Evolutionary conservation across 2,797 vertebrate species (phyloP), one percentile per base, ranked within the genome.

Genomic region (Urophycis tenuis): DNA sequence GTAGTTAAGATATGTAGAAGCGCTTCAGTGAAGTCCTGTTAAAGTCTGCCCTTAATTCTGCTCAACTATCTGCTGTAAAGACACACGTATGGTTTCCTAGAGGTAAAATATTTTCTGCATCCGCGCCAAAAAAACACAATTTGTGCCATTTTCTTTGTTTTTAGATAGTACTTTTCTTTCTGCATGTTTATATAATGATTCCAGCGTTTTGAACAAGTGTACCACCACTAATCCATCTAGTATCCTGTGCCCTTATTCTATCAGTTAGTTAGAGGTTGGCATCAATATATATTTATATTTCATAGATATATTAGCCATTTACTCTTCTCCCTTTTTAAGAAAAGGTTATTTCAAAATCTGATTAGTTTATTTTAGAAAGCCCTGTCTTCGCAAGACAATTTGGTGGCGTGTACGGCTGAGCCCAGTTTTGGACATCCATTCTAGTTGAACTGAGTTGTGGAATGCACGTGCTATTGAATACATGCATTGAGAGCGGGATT

Each of bases 21-120:
- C 35, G 73, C 78, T 75, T 70, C 75, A 71, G 74, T 0, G 78
- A 78, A 34, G 22, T 74, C 29, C 41, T n/a, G 11, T 53, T 41
- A 67, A 76, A 75, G 25, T 73, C 53, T 72, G 71, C 77, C 77
- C 70, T 70, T 77, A 6, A 31, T 77, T 41, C 39, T 41, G 39
- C 39, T 41, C 39, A 41, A 41, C 39, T 41, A 41, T 41, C 4
- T 10, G 81, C 76, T 80, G 78, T 77, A 81, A 91, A 90, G 89
- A 92, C 90, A 92, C 91, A 74, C 88, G 83, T 81, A 85, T 81
- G 88, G 83, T 89, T 89, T 86, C 74, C 75, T 73, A 79, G 33
- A 77, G 77, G 80, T 83, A 85, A 81, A 86, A 86, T 84, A 71
- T 79, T 29, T 81, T 87, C 75, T 72, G 79, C 79, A 69, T 70